Evolutionary conservation across 2,888 invertebrate genomes (phyloP), one percentile per base, ranked within the genome.

Genomic region (Pristionchus maxplancki): DNA sequence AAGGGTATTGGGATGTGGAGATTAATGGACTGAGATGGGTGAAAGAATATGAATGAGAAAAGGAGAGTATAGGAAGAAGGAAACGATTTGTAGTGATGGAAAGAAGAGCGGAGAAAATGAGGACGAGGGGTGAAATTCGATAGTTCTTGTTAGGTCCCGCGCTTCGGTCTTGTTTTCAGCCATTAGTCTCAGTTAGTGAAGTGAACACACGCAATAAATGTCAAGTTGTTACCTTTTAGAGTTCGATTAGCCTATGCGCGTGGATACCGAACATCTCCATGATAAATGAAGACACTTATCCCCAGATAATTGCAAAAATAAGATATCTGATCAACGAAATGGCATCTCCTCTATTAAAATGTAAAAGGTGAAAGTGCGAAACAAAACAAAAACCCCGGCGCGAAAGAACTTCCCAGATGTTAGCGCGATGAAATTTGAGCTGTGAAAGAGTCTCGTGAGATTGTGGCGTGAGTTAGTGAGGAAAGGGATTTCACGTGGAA

Each of bases 91-190:
- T 67, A 28, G 67, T 40, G 71, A 71, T 37, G 34, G 71, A 71
- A 71, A 71, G 71, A 67, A 1, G 64, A 67, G 15, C 64, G 11
- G n/a, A 11, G 28, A 31, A 62, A 28, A 40, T 71, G 71, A 71
- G 71, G 71, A 71, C 15, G 34, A 28, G 13, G 31, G 31, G 64
- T 20, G 71, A 71, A 71, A 71, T 71, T 71, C 24, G 71, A 71
- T 37, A 71, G 20, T 15, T 37, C 71, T 71, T 71, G 71, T 71
- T 71, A 71, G 71, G 71, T 71, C 71, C 37, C 71, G 34, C 71
- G 58, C 37, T 40, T 37, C 71, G 31, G 64, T 28, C 34, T 34
- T 71, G 71, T 71, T 71, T 71, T 67, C 71, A n/a, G 8, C 34
- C 71, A 37, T 71, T 71, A 71, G 71, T 71, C 28, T 67, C 34